These are phyloP conservation scores for Amphibalanus amphitrite DNA, from an alignment of 1,140 invertebrate species.

Conservation along the genomic window DNA sequence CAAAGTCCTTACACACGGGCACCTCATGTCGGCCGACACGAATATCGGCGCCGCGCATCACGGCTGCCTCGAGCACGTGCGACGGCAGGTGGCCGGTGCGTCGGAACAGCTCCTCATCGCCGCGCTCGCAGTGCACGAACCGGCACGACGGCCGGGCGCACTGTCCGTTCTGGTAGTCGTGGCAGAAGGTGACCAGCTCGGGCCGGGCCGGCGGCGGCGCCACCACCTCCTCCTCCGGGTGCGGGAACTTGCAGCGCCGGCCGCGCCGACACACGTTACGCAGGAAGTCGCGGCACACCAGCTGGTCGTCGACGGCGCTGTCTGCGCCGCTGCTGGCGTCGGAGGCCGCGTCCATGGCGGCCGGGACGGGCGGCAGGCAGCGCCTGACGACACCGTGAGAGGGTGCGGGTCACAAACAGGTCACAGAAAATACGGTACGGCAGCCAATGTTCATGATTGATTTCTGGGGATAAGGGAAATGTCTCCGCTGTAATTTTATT, in stretches of 20 bases:
- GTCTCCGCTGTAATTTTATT: too few relatives aligned
- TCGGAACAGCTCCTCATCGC: slow-evolving; percentile 57
- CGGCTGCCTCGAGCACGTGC: slow-evolving; percentile 28
- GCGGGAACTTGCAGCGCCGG: slow-evolving; percentile 54
- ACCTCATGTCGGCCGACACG: slow-evolving; percentile 24
- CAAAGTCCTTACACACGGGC: slow-evolving; percentile 55
- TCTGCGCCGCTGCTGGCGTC: background rate
- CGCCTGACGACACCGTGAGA: too few relatives aligned
- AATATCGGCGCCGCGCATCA: slow-evolving; percentile 12
- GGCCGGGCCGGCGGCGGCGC: slow-evolving; percentile 15
- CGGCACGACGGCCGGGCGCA: slow-evolving; percentile 44
- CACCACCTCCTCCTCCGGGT: slow-evolving; percentile 26
- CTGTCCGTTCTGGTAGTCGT: slow-evolving; percentile 61
- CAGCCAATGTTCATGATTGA: too few relatives aligned
- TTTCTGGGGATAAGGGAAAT: too few relatives aligned
- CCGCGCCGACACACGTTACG: slow-evolving; percentile 52
- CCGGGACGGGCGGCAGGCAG: too few relatives aligned
- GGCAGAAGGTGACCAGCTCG: slow-evolving; percentile 50
- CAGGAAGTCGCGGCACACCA: slow-evolving; percentile 36
- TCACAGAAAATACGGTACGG: too few relatives aligned
- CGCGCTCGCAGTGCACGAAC: slow-evolving; percentile 57
- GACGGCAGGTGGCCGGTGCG: slow-evolving; percentile 44
- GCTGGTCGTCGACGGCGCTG: background rate
- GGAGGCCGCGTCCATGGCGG: background rate
- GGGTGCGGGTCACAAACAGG: too few relatives aligned